Base-by-base conservation (phyloP, 2,797 vertebrate species). In the Anas capensis region DNA sequence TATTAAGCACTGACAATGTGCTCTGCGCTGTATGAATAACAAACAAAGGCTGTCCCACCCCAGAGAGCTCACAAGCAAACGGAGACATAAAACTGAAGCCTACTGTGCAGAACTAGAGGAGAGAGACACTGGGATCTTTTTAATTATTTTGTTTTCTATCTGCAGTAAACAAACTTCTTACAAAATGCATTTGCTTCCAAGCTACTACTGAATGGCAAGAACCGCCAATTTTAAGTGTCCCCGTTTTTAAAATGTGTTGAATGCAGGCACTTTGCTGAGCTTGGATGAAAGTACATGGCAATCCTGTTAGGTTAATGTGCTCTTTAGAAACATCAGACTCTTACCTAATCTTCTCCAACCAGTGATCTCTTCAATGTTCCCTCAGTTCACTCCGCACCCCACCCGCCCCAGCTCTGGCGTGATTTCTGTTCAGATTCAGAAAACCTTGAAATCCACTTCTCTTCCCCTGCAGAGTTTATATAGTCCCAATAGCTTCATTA, bases 31-130 rank as follows among this genome's bases (percentile, higher is more conserved):
- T 94, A 62, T 88, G 91, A 95, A 95, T 83, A 94, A 92, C 94
- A 94, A 96, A 97, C 92, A 96, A 95, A 95, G 66, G 75, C 93
- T 95, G 90, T 90, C 95, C 88, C 82, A 94, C 95, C 88, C 93
- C 64, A 79, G 96, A 95, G 97, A 96, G 82, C 73, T 79, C 89
- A 91, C 89, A 91, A 90, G 92, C 91, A 96, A 96, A 95, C 1
- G 2, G 68, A 94, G 86, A 92, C 85, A 90, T 94, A 95, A 95
- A 97, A 87, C 72, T 81, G 88, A 82, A 93, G 56, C 89, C 88
- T 91, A 96, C 95, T 93, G 92, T 93, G 91, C 88, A 82, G 88
- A 96, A 83, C 90, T 53, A 73, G 68, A 93, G 56, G 83, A 93
- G 56, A 86, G 82, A 95, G 64, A 73, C 23, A 69, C 65, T 95